phyloP scores from a whole-genome alignment of 2,888 invertebrate genomes.

The Salpingus planirostris region DNA sequence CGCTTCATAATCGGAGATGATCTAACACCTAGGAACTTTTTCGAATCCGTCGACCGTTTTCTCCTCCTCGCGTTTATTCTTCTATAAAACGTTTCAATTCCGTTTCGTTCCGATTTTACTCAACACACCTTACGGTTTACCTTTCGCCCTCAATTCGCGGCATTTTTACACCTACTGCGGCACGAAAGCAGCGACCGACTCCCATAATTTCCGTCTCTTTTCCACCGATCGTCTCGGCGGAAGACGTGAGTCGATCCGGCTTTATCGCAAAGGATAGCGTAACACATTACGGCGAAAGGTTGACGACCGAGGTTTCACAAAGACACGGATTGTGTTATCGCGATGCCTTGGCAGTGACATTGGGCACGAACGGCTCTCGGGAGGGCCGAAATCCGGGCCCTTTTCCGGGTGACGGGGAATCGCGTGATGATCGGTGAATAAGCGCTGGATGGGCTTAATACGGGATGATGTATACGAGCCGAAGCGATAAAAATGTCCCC shows the following conservation, averaged over 20 bases:
- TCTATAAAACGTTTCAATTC: too few species aligned
- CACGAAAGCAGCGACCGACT: too few species aligned
- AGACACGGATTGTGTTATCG: slow-evolving; percentile 18
- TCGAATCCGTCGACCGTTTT: too few species aligned
- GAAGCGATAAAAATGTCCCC: slow-evolving; percentile 9
- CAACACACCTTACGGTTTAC: slow-evolving; percentile 38
- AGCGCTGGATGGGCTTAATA: not conserved
- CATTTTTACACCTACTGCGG: slow-evolving; percentile 43
- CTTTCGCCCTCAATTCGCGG: slow-evolving; percentile 42
- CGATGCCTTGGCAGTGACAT: slow-evolving; percentile 4
- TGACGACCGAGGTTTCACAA: slow-evolving; percentile 33
- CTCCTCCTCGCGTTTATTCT: too few species aligned
- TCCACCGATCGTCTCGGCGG: not conserved
- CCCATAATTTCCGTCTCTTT: too few species aligned
- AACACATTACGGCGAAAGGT: slow-evolving; percentile 41
- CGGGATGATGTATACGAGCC: not conserved
- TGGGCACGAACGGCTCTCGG: slow-evolving; percentile 1
- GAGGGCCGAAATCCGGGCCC: too few species aligned
- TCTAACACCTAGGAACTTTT: too few species aligned
- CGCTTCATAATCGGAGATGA: too few species aligned
- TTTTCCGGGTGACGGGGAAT: slow-evolving; percentile 4
- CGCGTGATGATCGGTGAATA: not conserved
- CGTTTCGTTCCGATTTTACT: slow-evolving; percentile 35
- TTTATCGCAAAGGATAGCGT: slow-evolving; percentile 34
- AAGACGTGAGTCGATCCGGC: slow-evolving; percentile 8